Percentiles rank a stretch among this genome's conserved stretches.
These are phyloP conservation scores for Exocentrus adspersus DNA, from an alignment of 2,888 invertebrate species.

Conservation along the genomic window DNA sequence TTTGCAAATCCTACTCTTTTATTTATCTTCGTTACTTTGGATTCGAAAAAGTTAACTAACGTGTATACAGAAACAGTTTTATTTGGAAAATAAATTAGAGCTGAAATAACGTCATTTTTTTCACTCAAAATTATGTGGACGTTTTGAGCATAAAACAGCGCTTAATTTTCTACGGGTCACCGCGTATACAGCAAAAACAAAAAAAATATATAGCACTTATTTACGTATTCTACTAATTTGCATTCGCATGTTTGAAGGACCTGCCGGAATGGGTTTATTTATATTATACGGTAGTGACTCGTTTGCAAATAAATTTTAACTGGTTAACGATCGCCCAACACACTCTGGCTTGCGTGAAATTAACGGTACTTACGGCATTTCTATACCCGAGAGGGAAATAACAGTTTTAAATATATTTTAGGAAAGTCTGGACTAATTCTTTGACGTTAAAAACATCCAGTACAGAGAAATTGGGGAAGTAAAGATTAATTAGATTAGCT, in stretches of 20 bases:
- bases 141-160: too few species aligned
- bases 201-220: background rate
- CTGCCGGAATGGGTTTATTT: background rate
- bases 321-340: background rate
- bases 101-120: too few species aligned
- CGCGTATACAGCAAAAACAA: background rate
- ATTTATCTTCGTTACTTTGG: too few species aligned
- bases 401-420: too few species aligned
- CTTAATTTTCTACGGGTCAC: background rate
- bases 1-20: too few species aligned
- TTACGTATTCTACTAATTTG: slow-evolving; percentile 2
- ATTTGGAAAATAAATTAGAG: too few species aligned
- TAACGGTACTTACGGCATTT: background rate
- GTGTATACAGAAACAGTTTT: too few species aligned
- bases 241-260: slow-evolving; percentile 3
- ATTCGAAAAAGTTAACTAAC: too few species aligned
- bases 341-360: background rate
- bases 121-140: too few species aligned
- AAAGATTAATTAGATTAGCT: too few species aligned
- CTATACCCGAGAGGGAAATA: too few species aligned
- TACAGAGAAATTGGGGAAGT: too few species aligned
- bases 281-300: background rate
- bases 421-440: background rate
- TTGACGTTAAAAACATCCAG: background rate
- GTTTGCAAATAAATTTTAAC: background rate